These are phyloP conservation scores for Acanthornis magna DNA, from an alignment of 2,797 vertebrate genomes.

Conservation along the genomic window DNA sequence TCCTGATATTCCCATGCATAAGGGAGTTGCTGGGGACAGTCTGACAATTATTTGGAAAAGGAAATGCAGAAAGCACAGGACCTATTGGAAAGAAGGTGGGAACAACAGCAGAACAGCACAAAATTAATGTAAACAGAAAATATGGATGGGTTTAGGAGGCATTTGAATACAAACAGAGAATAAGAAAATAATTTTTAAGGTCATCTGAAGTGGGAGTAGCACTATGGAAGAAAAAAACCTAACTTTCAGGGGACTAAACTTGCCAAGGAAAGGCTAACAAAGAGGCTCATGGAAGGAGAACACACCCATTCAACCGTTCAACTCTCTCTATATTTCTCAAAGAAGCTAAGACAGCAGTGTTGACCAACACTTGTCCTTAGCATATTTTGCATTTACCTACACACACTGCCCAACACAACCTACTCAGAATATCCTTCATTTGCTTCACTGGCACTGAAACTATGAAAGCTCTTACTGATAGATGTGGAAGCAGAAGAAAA, in stretches of 20 bases:
- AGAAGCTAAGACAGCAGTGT: background rate
- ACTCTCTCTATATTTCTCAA: background rate
- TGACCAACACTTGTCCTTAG: background rate
- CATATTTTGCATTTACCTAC: background rate
- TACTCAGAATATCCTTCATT: background rate
- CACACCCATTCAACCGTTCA: background rate
- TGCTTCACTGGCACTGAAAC: background rate
- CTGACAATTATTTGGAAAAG: background rate
- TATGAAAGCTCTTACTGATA: background rate
- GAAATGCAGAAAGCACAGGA: background rate
- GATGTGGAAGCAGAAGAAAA: background rate
- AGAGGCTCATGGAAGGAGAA: background rate
- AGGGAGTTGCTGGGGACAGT: background rate
- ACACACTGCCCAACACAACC: background rate
- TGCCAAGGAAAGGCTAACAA: background rate
- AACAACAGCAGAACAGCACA: background rate
- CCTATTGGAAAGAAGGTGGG: background rate
- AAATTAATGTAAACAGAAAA: background rate
- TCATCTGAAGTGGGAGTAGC: background rate
- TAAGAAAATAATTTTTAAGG: background rate
- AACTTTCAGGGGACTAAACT: background rate
- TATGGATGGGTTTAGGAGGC: rapidly evolving
- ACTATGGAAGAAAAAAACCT: background rate
- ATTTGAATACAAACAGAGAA: background rate
- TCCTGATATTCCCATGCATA: background rate